Evolutionary conservation across 1,140 invertebrate genomes (phyloP).

Genomic region (Amyelois transitella): DNA sequence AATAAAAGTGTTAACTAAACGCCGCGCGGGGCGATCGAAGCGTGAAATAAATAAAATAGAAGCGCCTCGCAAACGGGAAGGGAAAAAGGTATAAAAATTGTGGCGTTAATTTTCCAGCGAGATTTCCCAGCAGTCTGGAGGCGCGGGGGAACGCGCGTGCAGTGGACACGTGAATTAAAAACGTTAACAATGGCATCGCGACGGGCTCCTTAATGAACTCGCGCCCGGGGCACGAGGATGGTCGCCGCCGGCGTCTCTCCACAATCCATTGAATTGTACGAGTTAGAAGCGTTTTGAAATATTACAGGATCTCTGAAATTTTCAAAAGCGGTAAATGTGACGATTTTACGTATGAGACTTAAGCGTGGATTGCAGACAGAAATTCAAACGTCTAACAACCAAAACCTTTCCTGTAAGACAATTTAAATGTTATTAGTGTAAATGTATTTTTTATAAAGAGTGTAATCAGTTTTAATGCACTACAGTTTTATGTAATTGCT

Average conservation of each 20-base stretch:
- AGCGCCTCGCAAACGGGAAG: slow-evolving; percentile 51
- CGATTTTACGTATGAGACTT: not conserved
- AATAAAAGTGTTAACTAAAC: slow-evolving; percentile 57
- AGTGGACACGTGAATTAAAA: slow-evolving; percentile 72
- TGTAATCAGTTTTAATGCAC: too few species aligned
- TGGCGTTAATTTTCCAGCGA: slow-evolving; percentile 70
- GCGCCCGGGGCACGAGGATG: slow-evolving; percentile 24
- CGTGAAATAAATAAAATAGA: slow-evolving; percentile 69
- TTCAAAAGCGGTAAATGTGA: not conserved
- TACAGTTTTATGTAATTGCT: too few species aligned
- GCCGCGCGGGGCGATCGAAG: slow-evolving; percentile 51
- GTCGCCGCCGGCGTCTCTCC: slow-evolving; percentile 3
- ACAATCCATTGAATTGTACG: not conserved
- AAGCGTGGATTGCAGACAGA: too few species aligned
- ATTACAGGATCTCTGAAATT: slow-evolving; percentile 3
- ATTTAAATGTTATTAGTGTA: too few species aligned
- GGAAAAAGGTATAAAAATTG: slow-evolving; percentile 58
- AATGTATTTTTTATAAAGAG: too few species aligned
- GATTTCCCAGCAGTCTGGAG: slow-evolving; percentile 64
- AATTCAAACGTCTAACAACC: too few species aligned
- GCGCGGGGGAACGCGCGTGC: slow-evolving; percentile 51
- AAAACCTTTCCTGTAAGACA: too few species aligned
- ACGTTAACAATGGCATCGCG: slow-evolving; percentile 66
- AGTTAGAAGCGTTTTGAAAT: not conserved
- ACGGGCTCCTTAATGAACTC: slow-evolving; percentile 61